Evolutionary conservation across 2,797 vertebrate genomes (phyloP).

Genomic region (Pelochelys cantorii): DNA sequence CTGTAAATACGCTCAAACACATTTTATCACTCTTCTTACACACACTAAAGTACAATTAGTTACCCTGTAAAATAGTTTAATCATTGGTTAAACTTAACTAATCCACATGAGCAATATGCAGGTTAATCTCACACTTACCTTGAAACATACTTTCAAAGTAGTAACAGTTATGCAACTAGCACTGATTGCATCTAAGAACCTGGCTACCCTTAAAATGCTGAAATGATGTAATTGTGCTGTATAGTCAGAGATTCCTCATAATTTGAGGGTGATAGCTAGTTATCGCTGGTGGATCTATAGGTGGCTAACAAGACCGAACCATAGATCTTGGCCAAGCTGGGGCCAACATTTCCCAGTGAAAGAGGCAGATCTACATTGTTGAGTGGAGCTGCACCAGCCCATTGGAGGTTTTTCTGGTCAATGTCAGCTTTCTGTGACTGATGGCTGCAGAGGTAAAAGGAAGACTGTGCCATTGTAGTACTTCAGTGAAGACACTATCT

Average conservation of each 20-base stretch:
- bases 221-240: background rate
- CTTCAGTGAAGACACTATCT: background rate
- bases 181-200: background rate
- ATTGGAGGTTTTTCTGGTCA: background rate
- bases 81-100: background rate
- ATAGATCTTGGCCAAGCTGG: background rate
- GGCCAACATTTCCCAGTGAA: background rate
- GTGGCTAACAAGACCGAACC: background rate
- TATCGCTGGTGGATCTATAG: background rate
- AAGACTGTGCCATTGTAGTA: background rate
- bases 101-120: background rate
- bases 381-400: background rate
- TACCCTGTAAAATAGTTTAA: background rate
- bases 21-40: background rate
- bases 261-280: background rate
- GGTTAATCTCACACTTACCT: background rate
- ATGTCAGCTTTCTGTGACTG: background rate
- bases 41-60: background rate
- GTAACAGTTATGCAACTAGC: background rate
- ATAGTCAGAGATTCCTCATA: background rate
- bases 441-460: background rate
- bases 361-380: background rate
- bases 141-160: background rate
- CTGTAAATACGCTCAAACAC: background rate
- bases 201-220: background rate